phyloP scores from a whole-genome alignment of 2,113 vertebrate genomes.

The Elachura formosa region DNA sequence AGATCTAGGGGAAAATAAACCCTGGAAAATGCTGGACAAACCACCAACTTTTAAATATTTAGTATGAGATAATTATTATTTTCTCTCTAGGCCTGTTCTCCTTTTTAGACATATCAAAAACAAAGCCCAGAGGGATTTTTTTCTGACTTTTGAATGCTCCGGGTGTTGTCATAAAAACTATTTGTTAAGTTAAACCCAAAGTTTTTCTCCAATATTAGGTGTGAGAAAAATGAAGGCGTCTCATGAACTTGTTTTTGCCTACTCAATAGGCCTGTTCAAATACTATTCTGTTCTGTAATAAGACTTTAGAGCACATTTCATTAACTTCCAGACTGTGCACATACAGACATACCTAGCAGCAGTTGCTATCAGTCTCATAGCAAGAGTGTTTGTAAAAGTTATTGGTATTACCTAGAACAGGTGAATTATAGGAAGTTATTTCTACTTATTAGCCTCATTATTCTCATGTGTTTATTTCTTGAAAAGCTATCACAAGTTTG shows the following conservation, averaged over 20 bases:
- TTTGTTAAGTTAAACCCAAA: background rate
- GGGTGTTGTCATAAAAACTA: background rate
- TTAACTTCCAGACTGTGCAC: background rate
- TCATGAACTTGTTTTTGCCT: background rate
- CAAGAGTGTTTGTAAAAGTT: background rate
- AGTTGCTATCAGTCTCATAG: background rate
- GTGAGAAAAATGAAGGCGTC: background rate
- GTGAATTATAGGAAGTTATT: background rate
- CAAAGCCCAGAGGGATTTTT: background rate
- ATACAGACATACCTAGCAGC: background rate
- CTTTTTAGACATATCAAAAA: background rate
- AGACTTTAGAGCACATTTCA: background rate
- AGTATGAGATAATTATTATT: background rate
- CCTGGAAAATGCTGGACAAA: background rate
- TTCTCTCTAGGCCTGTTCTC: background rate
- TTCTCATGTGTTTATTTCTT: background rate
- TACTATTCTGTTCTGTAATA: background rate
- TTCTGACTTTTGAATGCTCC: background rate
- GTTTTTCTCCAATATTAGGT: background rate
- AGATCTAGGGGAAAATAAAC: background rate
- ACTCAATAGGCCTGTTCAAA: background rate
- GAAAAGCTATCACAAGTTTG: conserved; percentile 5
- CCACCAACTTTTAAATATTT: background rate
- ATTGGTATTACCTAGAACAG: background rate
- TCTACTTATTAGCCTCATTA: background rate